Conservation (phyloP, 35 echinoderm and acorn worm species). For the Ptychodera flava region DNA sequence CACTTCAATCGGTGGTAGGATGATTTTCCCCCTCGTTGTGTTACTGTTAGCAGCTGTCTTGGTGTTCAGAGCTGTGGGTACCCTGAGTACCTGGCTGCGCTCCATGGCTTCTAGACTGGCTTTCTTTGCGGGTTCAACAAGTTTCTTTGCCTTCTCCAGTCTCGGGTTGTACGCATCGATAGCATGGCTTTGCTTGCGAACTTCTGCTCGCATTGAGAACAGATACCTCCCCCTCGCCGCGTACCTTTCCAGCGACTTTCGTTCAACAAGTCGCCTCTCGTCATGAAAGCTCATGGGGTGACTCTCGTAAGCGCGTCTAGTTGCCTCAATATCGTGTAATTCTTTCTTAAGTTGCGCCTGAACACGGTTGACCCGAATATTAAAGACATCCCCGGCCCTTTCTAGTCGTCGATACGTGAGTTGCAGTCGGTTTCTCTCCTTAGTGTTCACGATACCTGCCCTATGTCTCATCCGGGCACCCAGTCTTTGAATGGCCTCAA, state of each 20-base stretch:
- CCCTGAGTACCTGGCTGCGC: slow-evolving; percentile 11
- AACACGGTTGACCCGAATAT: slow-evolving; percentile 26
- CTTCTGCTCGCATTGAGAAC: slow-evolving; percentile 61
- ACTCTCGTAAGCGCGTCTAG: slow-evolving; percentile 35
- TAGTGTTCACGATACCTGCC: slow-evolving; percentile 71
- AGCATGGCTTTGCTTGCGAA: slow-evolving; percentile 45
- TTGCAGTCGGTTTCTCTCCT: slow-evolving; percentile 50
- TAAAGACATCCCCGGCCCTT: slow-evolving; percentile 16
- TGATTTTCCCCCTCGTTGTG: not conserved
- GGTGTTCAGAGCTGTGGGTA: not conserved
- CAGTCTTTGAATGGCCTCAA: slow-evolving; percentile 47
- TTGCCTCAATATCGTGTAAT: slow-evolving; percentile 63
- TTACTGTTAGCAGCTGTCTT: not conserved
- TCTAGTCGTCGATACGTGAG: slow-evolving; percentile 51
- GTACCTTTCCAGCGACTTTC: slow-evolving; percentile 25
- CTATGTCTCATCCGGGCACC: slow-evolving; percentile 57
- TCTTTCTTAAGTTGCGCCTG: slow-evolving; percentile 54
- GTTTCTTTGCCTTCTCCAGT: slow-evolving; percentile 39
- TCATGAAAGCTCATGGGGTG: slow-evolving; percentile 51
- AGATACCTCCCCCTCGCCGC: slow-evolving; percentile 55
- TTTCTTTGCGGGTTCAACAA: slow-evolving; percentile 41
- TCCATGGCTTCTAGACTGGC: slow-evolving; percentile 50
- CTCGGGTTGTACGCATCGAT: slow-evolving; percentile 62
- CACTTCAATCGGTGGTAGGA: not conserved
- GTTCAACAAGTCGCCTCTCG: slow-evolving; percentile 19